Conservation (phyloP, 2,113 vertebrate genomes). For the Calonectris borealis region DNA sequence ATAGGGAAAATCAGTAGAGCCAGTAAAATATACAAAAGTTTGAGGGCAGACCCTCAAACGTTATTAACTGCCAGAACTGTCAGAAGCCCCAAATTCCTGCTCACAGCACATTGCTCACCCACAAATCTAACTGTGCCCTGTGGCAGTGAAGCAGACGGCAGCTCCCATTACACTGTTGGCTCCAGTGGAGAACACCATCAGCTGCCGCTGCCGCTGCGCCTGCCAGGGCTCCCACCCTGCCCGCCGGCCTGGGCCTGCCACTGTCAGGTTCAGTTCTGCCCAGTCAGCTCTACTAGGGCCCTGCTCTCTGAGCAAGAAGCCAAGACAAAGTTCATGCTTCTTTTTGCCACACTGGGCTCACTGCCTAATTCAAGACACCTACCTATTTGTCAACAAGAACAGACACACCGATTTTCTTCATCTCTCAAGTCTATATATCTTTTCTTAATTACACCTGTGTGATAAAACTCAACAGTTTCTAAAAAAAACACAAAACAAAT, state of each 20-base stretch:
- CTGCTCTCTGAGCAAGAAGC: not conserved
- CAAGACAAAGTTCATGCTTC: not conserved
- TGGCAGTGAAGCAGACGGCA: not conserved
- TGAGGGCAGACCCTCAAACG: not conserved
- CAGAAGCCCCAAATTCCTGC: not conserved
- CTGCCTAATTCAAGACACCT: not conserved
- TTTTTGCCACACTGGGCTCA: not conserved
- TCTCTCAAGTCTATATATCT: not conserved
- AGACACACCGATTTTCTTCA: not conserved
- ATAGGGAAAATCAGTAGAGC: not conserved
- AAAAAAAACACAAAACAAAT: not conserved
- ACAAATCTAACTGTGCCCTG: not conserved
- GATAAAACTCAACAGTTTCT: not conserved
- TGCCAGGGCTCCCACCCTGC: not conserved
- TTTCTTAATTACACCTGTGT: not conserved
- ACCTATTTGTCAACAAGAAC: not conserved
- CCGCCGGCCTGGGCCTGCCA: not conserved
- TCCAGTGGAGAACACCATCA: not conserved
- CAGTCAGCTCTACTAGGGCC: not conserved
- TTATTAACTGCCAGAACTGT: not conserved
- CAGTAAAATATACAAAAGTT: not conserved
- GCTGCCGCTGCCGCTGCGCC: not conserved
- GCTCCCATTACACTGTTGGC: fast-evolving
- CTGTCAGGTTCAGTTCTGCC: not conserved
- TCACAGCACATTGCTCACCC: not conserved